Conservation (phyloP, 2,888 invertebrate genomes). For the Polia nebulosa region DNA sequence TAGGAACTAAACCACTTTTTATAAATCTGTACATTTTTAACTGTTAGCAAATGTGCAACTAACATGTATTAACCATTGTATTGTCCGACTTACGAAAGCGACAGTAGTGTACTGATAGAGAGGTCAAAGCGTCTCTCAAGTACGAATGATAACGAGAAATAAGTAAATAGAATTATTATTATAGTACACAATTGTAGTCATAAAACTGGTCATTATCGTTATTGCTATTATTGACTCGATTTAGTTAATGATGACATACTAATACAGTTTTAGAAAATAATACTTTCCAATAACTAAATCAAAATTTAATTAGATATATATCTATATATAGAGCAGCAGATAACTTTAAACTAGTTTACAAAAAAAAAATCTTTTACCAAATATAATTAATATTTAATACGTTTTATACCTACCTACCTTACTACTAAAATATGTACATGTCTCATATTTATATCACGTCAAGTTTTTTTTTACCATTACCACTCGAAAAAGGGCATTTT, state of each 20-base stretch:
- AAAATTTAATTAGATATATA: not conserved
- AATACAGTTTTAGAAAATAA: slow-evolving; percentile 26
- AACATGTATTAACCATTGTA: slow-evolving; percentile 72
- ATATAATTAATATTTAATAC: too few relatives aligned
- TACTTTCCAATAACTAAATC: slow-evolving; percentile 17
- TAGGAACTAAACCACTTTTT: slow-evolving; percentile 70
- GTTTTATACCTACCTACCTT: too few relatives aligned
- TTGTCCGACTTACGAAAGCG: slow-evolving; percentile 75
- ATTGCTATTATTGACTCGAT: slow-evolving; percentile 32
- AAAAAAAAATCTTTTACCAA: too few relatives aligned
- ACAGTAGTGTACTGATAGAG: slow-evolving; percentile 82
- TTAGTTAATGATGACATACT: slow-evolving; percentile 47
- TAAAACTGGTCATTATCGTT: slow-evolving; percentile 58
- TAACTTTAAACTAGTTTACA: too few relatives aligned
- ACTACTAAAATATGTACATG: too few relatives aligned
- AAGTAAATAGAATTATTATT: slow-evolving; percentile 76
- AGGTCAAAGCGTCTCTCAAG: slow-evolving; percentile 80
- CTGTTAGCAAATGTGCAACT: slow-evolving; percentile 53
- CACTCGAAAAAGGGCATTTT: too few relatives aligned
- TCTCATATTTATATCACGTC: too few relatives aligned
- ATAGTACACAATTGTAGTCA: slow-evolving; percentile 61
- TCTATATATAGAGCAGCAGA: not conserved
- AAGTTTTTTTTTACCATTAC: too few relatives aligned
- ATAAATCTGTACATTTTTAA: slow-evolving; percentile 79
- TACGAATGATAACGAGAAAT: slow-evolving; percentile 71